A percentile compares a stretch with the other conserved stretches of the same genome.
Conservation (phyloP, 2,797 vertebrate species). For the Meda fulgida region DNA sequence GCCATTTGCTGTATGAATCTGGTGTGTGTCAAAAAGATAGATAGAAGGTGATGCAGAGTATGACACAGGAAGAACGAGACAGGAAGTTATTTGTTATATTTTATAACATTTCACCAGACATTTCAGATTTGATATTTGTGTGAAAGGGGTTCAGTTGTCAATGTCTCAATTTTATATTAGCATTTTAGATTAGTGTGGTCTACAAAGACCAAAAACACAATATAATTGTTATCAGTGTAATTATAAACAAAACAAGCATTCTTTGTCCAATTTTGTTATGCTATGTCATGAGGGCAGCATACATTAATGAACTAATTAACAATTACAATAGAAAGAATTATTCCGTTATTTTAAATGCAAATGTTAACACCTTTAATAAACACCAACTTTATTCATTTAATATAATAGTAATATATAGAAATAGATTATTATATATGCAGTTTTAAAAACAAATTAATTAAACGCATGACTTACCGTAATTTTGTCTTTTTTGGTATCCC, state of each 20-base stretch:
- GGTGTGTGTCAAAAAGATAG: background rate
- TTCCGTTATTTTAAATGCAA: too few relatives aligned
- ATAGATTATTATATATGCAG: background rate
- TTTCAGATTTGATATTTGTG: background rate
- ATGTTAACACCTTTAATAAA: background rate
- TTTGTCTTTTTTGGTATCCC: accelerated
- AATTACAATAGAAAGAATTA: too few relatives aligned
- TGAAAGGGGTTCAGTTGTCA: background rate
- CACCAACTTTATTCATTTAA: background rate
- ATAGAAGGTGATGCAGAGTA: background rate
- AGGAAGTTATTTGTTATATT: slow-evolving; percentile 28
- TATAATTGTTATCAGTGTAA: background rate
- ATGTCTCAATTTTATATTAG: background rate
- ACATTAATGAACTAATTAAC: background rate
- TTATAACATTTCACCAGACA: background rate
- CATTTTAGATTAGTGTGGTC: background rate
- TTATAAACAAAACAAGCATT: background rate
- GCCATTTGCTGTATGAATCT: background rate
- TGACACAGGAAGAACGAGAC: background rate
- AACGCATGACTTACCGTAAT: background rate
- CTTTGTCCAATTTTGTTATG: background rate
- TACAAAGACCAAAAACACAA: background rate
- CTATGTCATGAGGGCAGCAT: background rate
- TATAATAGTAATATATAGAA: background rate
- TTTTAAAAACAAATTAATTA: background rate